A percentile compares a stretch with the other conserved stretches of the same genome.
These are phyloP conservation scores for Pachycephus smyrnensis DNA, from an alignment of 2,888 invertebrate species.

Conservation along the genomic window DNA sequence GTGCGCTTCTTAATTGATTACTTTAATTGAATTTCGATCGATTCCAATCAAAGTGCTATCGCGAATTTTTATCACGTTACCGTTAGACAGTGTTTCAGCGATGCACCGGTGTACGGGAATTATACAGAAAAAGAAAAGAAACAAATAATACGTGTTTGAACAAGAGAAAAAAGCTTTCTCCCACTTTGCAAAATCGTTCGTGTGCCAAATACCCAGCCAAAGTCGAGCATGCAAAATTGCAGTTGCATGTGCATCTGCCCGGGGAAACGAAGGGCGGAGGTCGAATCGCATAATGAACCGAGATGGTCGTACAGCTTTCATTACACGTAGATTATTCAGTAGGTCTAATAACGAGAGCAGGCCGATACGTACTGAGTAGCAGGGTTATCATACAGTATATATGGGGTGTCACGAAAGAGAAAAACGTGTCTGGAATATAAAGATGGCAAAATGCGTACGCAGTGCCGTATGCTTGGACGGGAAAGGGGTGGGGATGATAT, in stretches of 20 bases:
- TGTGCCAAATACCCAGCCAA: background rate
- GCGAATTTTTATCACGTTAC: background rate
- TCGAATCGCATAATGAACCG: background rate
- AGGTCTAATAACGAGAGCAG: background rate
- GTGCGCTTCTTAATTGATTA: background rate
- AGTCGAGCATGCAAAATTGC: background rate
- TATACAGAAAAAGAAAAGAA: background rate
- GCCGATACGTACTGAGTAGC: background rate
- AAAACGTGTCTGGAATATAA: background rate
- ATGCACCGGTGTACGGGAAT: background rate
- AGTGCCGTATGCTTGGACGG: background rate
- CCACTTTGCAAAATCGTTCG: background rate
- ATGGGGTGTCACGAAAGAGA: background rate
- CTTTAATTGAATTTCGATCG: background rate
- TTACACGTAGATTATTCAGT: constrained; percentile 5
- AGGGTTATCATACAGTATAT: background rate
- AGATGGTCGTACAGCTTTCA: background rate
- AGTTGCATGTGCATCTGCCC: background rate
- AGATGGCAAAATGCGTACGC: background rate
- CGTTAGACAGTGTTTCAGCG: background rate
- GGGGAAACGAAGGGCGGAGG: background rate
- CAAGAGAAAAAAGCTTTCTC: background rate
- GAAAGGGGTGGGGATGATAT: background rate
- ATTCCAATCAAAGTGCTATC: background rate
- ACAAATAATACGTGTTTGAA: background rate